Conservation (phyloP, 2,888 invertebrate genomes). For the Agriopis marginaria region DNA sequence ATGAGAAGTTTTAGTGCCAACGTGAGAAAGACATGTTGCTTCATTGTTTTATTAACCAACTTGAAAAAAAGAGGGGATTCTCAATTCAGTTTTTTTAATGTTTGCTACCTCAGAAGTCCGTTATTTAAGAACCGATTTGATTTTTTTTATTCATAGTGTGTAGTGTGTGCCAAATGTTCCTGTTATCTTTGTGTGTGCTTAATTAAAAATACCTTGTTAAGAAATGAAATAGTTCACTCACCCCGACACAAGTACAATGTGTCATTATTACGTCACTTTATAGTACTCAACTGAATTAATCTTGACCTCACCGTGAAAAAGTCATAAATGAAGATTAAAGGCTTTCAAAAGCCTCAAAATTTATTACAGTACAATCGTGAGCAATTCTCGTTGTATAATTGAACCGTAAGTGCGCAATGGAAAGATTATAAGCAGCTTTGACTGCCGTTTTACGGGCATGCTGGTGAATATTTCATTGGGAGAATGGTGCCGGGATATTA, state of each 20-base stretch:
- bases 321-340: slow-evolving; percentile 38
- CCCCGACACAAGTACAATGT: background rate
- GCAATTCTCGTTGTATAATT: slow-evolving; percentile 49
- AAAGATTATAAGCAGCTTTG: slow-evolving; percentile 36
- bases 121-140: too few relatives aligned
- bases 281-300: background rate
- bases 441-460: slow-evolving; percentile 32
- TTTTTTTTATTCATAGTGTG: too few relatives aligned
- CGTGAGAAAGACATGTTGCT: too few relatives aligned
- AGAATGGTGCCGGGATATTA: slow-evolving; percentile 20
- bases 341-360: slow-evolving; percentile 40
- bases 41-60: too few relatives aligned
- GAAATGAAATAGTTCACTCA: too few relatives aligned
- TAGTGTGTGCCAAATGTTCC: too few relatives aligned
- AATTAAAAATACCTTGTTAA: too few relatives aligned
- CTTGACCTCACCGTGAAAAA: slow-evolving; percentile 21
- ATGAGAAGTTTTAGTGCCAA: background rate
- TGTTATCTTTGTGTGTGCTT: too few relatives aligned
- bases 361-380: slow-evolving; percentile 50
- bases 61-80: too few relatives aligned
- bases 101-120: too few relatives aligned
- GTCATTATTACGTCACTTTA: background rate
- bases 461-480: slow-evolving; percentile 32
- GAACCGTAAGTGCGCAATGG: slow-evolving; percentile 38
- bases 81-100: too few relatives aligned